Base-by-base conservation (phyloP, 2,888 invertebrate genomes). In the Aphidius colemani region DNA sequence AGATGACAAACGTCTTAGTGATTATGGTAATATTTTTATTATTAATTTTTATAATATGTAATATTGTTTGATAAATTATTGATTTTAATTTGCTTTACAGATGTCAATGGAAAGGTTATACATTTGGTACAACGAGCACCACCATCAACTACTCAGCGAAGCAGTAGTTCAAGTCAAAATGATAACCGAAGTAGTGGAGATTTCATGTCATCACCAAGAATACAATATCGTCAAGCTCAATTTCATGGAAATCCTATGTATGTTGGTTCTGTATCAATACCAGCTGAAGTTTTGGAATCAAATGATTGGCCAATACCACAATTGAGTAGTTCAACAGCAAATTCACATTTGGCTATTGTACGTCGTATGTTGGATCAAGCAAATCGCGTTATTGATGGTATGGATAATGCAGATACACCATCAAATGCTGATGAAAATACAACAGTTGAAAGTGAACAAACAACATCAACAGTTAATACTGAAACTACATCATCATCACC, bases 51-150 rank as follows among this genome's bases (percentile, higher is more conserved):
- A 45, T 7, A 7, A n/a, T 13, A 8, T 9, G n/a, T 9, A 30
- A 53, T 18, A 2, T 53, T 53, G 7, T 30, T 1, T 18, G 1
- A 39, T 41, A 40, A 55, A 0, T 3, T 43, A 10, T 11, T 39
- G 45, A 39, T 45, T 10, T n/a, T 53, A 53, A 41, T 63, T 56
- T 7, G 6, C 30, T 7, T 39, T 64, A 18, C 77, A 93, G 96
- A 93, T 85, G 92, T 96, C 39, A 86, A 94, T 79, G 95, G 94
- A 2, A 96, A 96, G 84, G 95, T 95, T 44, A 89, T 97, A 60
- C 97, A 97, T 82, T 87, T 97, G 78, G 96, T 96, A 13, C 92
- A 95, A 81, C 87, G 94, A 40, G 88, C 93, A 6, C 96, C 96
- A 0, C 95, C 95, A 1, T 84, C 85, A 57, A 67, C 85, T 75